phyloP scores from a whole-genome alignment of 2,113 vertebrate genomes.

The Cyanoderma ruficeps region DNA sequence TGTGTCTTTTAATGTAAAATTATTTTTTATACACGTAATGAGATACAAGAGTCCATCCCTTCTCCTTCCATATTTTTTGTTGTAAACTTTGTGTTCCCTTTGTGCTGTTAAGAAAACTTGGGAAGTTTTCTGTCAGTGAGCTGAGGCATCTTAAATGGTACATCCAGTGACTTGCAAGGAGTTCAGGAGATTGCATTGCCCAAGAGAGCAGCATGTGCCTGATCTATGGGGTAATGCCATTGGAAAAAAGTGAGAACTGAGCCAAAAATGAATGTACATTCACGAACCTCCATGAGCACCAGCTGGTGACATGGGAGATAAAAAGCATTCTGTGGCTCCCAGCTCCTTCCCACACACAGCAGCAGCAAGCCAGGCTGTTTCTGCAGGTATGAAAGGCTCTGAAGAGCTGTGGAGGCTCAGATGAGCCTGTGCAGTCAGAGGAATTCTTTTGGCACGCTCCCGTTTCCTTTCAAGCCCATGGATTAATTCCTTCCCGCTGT shows the following conservation, averaged over 20 bases:
- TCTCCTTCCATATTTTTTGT: neutral
- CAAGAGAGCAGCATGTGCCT: neutral
- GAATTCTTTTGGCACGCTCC: neutral
- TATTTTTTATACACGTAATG: neutral
- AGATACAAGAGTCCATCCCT: neutral
- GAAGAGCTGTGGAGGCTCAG: neutral
- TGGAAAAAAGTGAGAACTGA: neutral
- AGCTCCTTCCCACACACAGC: neutral
- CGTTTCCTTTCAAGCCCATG: neutral
- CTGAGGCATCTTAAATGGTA: neutral
- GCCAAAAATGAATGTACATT: neutral
- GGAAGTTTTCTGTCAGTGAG: neutral
- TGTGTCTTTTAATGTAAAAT: neutral
- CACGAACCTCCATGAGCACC: neutral
- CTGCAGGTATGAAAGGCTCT: neutral
- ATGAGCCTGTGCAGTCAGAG: neutral
- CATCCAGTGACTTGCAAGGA: neutral
- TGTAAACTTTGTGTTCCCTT: neutral
- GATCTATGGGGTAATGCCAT: neutral
- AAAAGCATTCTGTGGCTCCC: neutral
- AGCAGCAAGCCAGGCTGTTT: neutral
- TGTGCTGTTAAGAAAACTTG: neutral
- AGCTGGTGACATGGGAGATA: rapidly evolving
- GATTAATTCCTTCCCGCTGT: slow-evolving; percentile 46
- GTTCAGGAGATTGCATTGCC: neutral